These are phyloP conservation scores for Cylloceria caligata DNA, from an alignment of 2,888 invertebrate genomes.

Conservation along the genomic window DNA sequence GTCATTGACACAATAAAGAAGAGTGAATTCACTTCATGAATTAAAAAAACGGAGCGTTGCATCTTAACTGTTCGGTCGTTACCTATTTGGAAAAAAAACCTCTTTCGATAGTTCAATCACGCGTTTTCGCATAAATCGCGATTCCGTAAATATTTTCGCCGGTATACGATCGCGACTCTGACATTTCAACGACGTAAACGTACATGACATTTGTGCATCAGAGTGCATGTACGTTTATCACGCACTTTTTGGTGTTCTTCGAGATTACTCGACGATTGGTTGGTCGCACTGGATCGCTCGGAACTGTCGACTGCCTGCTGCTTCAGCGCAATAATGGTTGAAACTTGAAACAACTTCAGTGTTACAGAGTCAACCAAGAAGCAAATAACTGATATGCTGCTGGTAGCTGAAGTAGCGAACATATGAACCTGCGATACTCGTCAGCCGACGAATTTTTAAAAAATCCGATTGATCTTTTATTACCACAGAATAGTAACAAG, in stretches of 20 bases:
- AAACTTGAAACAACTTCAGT: background rate
- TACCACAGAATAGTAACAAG: too few relatives aligned
- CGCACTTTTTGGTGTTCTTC: background rate
- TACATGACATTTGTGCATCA: slow-evolving; percentile 61
- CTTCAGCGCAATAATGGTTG: background rate
- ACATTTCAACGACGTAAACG: slow-evolving; percentile 63
- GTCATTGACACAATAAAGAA: too few relatives aligned
- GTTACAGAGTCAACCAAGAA: too few relatives aligned
- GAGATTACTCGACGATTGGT: slow-evolving; percentile 24
- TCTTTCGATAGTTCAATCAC: slow-evolving; percentile 1
- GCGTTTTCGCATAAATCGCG: slow-evolving; percentile 11
- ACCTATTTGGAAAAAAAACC: slow-evolving; percentile 17
- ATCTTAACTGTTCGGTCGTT: too few relatives aligned
- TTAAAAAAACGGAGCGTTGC: slow-evolving; percentile 8
- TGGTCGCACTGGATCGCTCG: slow-evolving; percentile 31
- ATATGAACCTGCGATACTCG: too few relatives aligned
- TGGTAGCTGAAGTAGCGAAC: too few relatives aligned
- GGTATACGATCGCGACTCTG: slow-evolving; percentile 55
- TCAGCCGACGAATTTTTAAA: too few relatives aligned
- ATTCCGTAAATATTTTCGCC: slow-evolving; percentile 47
- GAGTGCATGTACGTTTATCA: slow-evolving; percentile 25
- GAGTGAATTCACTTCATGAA: background rate
- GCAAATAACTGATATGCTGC: too few relatives aligned
- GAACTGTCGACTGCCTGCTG: background rate
- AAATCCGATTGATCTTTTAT: too few relatives aligned